These are phyloP conservation scores for Auanema freiburgensis DNA, from an alignment of 2,888 invertebrate species.

Conservation along the genomic window DNA sequence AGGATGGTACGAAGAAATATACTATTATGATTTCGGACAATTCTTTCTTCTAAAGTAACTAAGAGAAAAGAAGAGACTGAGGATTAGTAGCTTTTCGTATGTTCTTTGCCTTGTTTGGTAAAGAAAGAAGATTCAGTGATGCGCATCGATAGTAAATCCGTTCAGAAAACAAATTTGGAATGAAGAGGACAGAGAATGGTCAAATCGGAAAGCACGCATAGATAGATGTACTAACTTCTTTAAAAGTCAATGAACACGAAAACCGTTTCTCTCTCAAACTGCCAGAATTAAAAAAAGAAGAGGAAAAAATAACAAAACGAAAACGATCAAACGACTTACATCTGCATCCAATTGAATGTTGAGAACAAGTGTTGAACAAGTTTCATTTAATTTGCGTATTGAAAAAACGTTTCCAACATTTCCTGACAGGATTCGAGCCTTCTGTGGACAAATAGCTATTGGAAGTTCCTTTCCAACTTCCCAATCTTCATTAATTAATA, in stretches of 20 bases:
- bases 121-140: too few species aligned
- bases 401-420: constrained; percentile 40
- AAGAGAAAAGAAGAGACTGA: too few species aligned
- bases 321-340: constrained; percentile 35
- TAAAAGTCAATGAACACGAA: constrained; percentile 49
- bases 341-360: constrained; percentile 53
- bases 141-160: too few species aligned
- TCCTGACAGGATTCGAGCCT: constrained; percentile 43
- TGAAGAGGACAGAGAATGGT: too few species aligned
- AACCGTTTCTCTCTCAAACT: neutral
- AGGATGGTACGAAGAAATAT: too few species aligned
- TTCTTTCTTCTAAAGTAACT: too few species aligned
- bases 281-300: neutral
- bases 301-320: neutral
- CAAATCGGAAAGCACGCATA: too few species aligned
- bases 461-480: constrained; percentile 47
- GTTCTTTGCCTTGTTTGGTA: too few species aligned
- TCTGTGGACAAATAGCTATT: constrained; percentile 45
- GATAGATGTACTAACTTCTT: neutral
- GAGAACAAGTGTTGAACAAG: constrained; percentile 49
- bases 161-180: too few species aligned
- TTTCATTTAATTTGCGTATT: constrained; percentile 43
- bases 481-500: constrained; percentile 58
- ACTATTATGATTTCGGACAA: too few species aligned
- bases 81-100: too few species aligned